phyloP scores from a whole-genome alignment of 2,113 vertebrate genomes.

The Hemiscyllium ocellatum region DNA sequence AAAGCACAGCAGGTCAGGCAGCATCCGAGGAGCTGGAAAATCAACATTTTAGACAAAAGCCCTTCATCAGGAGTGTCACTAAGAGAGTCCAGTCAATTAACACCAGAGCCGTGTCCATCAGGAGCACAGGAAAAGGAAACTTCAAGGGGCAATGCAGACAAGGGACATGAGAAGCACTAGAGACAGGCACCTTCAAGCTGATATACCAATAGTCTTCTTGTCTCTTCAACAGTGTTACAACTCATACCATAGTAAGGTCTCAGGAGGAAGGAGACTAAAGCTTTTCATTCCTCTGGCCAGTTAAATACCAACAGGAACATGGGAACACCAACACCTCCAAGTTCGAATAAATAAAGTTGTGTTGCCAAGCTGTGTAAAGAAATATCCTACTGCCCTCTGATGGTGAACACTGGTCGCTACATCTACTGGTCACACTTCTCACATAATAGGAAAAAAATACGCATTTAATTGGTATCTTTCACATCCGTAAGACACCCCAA shows the following conservation, averaged over 20 bases:
- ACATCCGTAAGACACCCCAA: neutral
- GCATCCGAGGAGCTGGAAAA: no score
- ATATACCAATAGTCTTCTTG: neutral
- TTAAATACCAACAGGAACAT: neutral
- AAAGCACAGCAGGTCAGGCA: no score
- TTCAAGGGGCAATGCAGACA: neutral
- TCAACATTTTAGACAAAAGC: no score
- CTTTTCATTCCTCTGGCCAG: neutral
- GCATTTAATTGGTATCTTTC: neutral
- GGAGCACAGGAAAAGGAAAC: no score
- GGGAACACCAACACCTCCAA: neutral
- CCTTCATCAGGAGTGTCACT: neutral
- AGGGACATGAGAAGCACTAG: neutral
- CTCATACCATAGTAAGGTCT: neutral
- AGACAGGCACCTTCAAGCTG: neutral
- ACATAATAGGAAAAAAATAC: neutral
- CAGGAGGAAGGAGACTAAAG: neutral
- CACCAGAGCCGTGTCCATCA: no score
- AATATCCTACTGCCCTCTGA: neutral
- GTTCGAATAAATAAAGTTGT: neutral
- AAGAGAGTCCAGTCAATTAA: no score
- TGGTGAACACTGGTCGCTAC: neutral
- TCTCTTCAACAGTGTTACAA: neutral
- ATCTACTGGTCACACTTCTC: neutral
- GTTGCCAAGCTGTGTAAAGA: neutral